Evolutionary conservation across 2,113 vertebrate species (phyloP), one percentile per base, ranked within the genome.

Genomic region (Myrmophylax atrothorax): DNA sequence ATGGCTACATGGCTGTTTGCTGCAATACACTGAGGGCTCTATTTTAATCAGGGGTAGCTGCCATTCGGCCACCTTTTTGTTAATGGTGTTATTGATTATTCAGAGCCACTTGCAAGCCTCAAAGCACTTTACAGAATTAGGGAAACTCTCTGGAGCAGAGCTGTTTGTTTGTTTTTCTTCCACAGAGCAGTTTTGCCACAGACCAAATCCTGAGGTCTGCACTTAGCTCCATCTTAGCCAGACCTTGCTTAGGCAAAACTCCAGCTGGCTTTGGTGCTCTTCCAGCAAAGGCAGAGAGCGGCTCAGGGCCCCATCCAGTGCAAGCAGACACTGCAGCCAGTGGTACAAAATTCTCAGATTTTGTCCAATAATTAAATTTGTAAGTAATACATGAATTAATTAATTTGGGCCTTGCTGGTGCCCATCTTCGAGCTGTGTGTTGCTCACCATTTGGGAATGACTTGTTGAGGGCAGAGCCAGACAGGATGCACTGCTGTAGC

Each of bases 41-140:
- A 6, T 93, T 96, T 97, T 91, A 94, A 92, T 95, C 92, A 82
- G 91, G 88, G 67, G 84, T 83, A 96, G 82, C 70, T 89, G 82
- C 87, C 73, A 47, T 74, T 92, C 1, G n/a, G 72, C 59, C 92
- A 87, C 74, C 66, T 93, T 95, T 97, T 93, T 77, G 87, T 92
- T 96, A 95, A 95, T 91, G 85, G 84, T 84, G 58, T 95, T 92
- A 93, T 89, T 84, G 94, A 94, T 94, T 86, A 92, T 64, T 93
- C 0, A 3, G 62, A 83, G 70, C 44, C 3, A 4, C 80, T 95
- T 17, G 1, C 50, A 62, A 93, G 63, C 76, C 93, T 89, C 91
- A 91, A 53, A 93, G 94, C 84, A 88, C 82, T 96, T 95, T 83
- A 82, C 73, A 95, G 86, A 97, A 90, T 95, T 91, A 94, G 86